Percentiles rank a stretch among this genome's conserved stretches.
Evolutionary conservation across 2,888 invertebrate genomes (phyloP).

Genomic region (Calameuta pallipes): DNA sequence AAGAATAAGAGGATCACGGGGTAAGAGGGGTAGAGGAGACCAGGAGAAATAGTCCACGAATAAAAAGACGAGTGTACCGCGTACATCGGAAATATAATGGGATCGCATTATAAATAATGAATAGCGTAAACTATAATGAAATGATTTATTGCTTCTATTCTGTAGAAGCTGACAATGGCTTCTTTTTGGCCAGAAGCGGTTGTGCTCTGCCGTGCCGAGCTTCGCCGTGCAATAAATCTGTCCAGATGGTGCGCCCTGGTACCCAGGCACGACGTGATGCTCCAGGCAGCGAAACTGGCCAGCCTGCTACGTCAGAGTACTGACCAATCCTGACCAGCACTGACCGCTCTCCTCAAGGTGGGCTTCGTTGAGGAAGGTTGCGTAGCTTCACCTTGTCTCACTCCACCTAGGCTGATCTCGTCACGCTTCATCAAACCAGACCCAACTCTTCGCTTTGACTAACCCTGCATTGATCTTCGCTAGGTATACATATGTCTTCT

Average conservation of each 20-base stretch:
- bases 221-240: constrained; percentile 39
- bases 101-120: constrained; percentile 49
- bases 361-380: constrained; percentile 27
- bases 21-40: neutral
- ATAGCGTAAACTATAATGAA: constrained; percentile 46
- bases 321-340: constrained; percentile 13
- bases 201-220: constrained; percentile 7
- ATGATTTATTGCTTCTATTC: constrained; percentile 49
- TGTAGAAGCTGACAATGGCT: constrained; percentile 44
- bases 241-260: constrained; percentile 33
- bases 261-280: constrained; percentile 22
- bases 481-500: neutral
- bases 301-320: constrained; percentile 28
- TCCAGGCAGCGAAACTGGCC: constrained; percentile 22
- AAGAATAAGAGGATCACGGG: neutral
- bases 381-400: constrained; percentile 11
- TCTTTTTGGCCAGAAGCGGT: constrained; percentile 33
- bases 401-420: neutral
- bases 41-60: constrained; percentile 4
- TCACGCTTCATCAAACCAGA: neutral
- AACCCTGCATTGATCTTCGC: neutral
- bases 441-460: neutral
- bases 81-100: constrained; percentile 36
- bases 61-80: constrained; percentile 4
- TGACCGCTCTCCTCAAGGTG: constrained; percentile 27